Conservation (phyloP, 2,888 invertebrate species). For the Drosophila mettleri region DNA sequence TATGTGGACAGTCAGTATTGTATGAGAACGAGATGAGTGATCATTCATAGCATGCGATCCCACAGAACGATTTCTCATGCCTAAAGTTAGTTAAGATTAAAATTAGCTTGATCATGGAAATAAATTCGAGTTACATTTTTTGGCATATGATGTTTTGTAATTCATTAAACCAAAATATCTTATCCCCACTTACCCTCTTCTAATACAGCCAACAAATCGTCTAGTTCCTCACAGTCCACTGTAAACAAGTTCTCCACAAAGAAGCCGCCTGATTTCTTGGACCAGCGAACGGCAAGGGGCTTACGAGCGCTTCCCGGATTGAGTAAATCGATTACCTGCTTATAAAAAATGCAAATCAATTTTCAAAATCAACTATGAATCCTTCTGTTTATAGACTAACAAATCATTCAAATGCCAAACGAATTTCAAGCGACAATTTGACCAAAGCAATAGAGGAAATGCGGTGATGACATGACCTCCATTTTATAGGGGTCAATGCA, state of each 20-base stretch:
- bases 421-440: slow-evolving; percentile 51
- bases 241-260: slow-evolving; percentile 98
- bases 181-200: slow-evolving; percentile 92
- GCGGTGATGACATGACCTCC: slow-evolving; percentile 25
- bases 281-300: slow-evolving; percentile 96
- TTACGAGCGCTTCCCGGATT: slow-evolving; percentile 92
- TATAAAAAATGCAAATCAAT: slow-evolving; percentile 65
- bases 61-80: slow-evolving; percentile 95
- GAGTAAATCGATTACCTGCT: slow-evolving; percentile 95
- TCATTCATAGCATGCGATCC: slow-evolving; percentile 97
- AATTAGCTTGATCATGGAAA: not conserved
- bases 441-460: not conserved
- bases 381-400: slow-evolving; percentile 46
- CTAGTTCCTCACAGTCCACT: slow-evolving; percentile 96
- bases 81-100: slow-evolving; percentile 84
- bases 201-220: slow-evolving; percentile 95
- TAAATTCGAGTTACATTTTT: not conserved
- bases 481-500: slow-evolving; percentile 64
- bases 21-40: slow-evolving; percentile 95
- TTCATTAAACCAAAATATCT: not conserved
- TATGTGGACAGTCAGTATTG: slow-evolving; percentile 92
- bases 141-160: not conserved
- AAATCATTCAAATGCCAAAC: slow-evolving; percentile 75
- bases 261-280: slow-evolving; percentile 95
- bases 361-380: slow-evolving; percentile 58